Evolutionary conservation across 2,888 invertebrate genomes (phyloP).

Genomic region (Melikaiella ostensackeni): DNA sequence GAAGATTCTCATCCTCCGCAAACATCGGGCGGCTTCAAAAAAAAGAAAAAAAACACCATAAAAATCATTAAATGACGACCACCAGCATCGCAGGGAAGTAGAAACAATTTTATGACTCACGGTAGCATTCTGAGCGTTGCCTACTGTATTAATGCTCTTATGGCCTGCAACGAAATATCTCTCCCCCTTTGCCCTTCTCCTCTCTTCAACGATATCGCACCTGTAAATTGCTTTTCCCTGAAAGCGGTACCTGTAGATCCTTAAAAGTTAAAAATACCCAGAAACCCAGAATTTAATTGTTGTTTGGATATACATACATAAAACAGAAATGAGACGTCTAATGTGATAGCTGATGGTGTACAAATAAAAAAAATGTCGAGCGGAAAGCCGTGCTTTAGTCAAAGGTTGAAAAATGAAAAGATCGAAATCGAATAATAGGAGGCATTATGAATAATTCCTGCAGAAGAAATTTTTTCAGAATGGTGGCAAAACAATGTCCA

Average conservation of each 20-base stretch:
- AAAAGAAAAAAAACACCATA: constrained; percentile 25
- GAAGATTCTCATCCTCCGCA: constrained; percentile 31
- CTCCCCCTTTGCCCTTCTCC: neutral
- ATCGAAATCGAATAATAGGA: no score
- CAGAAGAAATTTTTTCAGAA: no score
- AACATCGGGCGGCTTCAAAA: constrained; percentile 17
- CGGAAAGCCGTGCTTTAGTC: no score
- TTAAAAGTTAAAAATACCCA: constrained; percentile 16
- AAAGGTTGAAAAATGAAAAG: no score
- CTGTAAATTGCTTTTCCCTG: constrained; percentile 42
- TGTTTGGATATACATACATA: no score
- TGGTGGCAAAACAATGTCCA: no score
- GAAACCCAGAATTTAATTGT: neutral
- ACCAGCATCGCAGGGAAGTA: constrained; percentile 18
- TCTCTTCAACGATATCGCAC: constrained; percentile 37
- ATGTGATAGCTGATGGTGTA: no score
- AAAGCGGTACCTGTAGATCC: constrained; percentile 44
- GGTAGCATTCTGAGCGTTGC: constrained; percentile 60
- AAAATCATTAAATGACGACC: constrained; percentile 29
- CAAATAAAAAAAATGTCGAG: no score
- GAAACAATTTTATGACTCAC: constrained; percentile 65
- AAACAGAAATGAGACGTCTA: no score
- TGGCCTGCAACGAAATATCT: neutral
- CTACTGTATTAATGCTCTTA: constrained; percentile 58
- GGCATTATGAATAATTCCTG: no score